Conservation (phyloP, 2,888 invertebrate species). For the Corbicula japonica region DNA sequence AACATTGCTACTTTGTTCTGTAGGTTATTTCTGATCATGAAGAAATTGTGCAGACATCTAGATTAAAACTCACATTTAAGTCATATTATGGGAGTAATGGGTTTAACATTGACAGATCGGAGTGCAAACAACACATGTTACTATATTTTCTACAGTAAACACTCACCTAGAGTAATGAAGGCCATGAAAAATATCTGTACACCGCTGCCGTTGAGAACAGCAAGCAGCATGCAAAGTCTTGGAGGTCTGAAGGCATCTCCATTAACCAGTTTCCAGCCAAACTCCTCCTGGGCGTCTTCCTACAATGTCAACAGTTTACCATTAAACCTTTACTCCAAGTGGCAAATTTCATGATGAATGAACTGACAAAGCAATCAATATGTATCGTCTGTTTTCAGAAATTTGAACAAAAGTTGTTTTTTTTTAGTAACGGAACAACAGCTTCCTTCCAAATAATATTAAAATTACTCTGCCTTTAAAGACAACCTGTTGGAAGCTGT, state of each 20-base stretch:
- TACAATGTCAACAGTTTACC: slow-evolving; percentile 67
- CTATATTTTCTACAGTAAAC: too few species aligned
- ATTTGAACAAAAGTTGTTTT: background rate
- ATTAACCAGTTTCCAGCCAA: slow-evolving; percentile 91
- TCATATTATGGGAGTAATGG: too few species aligned
- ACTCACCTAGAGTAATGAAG: slow-evolving; percentile 50
- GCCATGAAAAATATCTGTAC: slow-evolving; percentile 98
- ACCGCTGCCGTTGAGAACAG: slow-evolving; percentile 98
- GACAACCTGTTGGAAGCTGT: background rate
- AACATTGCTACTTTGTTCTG: too few species aligned
- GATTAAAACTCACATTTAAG: too few species aligned
- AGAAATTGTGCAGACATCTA: too few species aligned
- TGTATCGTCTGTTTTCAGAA: background rate
- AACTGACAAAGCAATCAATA: background rate
- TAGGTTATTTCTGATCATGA: too few species aligned
- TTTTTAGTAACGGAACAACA: background rate
- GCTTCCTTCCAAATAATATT: background rate
- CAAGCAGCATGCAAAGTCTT: slow-evolving; percentile 97
- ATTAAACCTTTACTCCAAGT: background rate
- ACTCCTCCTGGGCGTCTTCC: slow-evolving; percentile 94
- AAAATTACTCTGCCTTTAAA: background rate
- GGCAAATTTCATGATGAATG: background rate
- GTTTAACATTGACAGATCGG: too few species aligned
- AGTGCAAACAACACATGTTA: background rate
- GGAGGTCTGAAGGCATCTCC: slow-evolving; percentile 90